A percentile compares a stretch with the other conserved stretches of the same genome.
Conservation (phyloP, 2,113 vertebrate species). For the Ptilorrhoa leucosticta region DNA sequence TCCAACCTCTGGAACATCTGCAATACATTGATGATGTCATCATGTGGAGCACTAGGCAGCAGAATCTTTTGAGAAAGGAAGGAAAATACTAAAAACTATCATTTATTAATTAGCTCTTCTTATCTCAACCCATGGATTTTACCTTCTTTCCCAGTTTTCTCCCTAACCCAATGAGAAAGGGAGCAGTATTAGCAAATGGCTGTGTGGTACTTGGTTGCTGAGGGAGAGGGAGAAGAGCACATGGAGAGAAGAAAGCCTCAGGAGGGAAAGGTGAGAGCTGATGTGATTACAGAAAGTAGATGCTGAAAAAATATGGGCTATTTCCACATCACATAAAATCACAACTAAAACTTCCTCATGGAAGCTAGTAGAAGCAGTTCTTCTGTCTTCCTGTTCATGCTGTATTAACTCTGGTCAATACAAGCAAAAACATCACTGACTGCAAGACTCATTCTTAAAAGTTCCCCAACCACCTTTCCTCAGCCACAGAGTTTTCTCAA, state of each 20-base stretch:
- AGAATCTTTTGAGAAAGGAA: background rate
- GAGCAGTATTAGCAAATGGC: background rate
- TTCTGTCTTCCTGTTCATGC: background rate
- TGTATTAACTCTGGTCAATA: background rate
- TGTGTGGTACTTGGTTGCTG: background rate
- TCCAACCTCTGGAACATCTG: background rate
- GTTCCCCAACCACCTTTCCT: background rate
- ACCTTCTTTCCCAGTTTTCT: background rate
- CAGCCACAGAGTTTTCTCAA: background rate
- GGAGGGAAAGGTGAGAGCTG: background rate
- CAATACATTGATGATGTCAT: background rate
- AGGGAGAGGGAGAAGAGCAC: too few relatives aligned
- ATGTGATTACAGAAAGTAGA: background rate
- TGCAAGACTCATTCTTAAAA: background rate
- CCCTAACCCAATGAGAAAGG: rapidly evolving
- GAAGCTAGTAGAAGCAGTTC: background rate
- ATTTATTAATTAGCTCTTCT: background rate
- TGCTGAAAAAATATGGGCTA: background rate
- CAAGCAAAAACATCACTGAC: background rate
- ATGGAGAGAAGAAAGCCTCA: background rate
- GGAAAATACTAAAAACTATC: background rate
- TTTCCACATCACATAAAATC: background rate
- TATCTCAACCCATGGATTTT: background rate
- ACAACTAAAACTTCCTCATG: background rate
- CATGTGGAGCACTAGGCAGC: background rate